phyloP scores from a whole-genome alignment of 2,888 invertebrate genomes.

The Drosophila prolongata region DNA sequence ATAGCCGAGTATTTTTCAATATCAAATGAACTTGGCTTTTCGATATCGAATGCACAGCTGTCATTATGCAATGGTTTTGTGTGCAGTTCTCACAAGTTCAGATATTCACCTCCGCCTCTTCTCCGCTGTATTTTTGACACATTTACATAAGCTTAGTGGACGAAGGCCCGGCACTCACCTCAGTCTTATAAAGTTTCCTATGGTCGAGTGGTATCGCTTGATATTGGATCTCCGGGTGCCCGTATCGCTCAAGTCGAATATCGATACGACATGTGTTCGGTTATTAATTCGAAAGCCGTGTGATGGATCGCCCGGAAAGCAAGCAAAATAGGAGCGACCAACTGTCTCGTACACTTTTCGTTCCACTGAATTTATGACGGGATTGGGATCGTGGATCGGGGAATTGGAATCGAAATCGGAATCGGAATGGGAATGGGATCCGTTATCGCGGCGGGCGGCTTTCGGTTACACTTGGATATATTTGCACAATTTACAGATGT shows the following conservation, averaged over 20 bases:
- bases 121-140: conserved; percentile 12
- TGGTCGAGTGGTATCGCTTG: conserved; percentile 67
- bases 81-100: conserved; percentile 57
- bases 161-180: conserved; percentile 74
- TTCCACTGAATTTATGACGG: conserved; percentile 66
- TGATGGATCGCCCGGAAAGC: conserved; percentile 65
- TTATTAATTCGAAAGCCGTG: conserved; percentile 70
- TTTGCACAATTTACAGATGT: conserved; percentile 80
- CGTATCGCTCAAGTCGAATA: conserved; percentile 43
- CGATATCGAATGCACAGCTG: conserved; percentile 50
- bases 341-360: conserved; percentile 53
- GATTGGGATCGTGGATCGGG: conserved; percentile 1
- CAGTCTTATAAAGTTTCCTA: conserved; percentile 83
- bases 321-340: conserved; percentile 52
- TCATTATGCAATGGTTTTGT: conserved; percentile 58
- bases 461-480: conserved; percentile 52
- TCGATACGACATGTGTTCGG: conserved; percentile 47
- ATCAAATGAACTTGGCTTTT: conserved; percentile 41
- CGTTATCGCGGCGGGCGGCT: conserved; percentile 48
- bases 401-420: conserved; percentile 4
- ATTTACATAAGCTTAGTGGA: conserved; percentile 68
- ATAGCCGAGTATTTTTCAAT: conserved; percentile 40
- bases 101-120: conserved; percentile 7
- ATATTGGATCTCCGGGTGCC: conserved; percentile 42
- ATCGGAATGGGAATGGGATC: conserved; percentile 23